These are phyloP conservation scores for western clawed frog (Xenopus tropicalis) DNA, from an alignment of 2,113 vertebrate species.

Conservation along the genomic window UCB_Xtro_10.0 CM004449.2:33908501-33909000, in stretches of 20 bases:
- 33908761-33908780: slow-evolving; percentile 1
- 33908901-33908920: slow-evolving; percentile 1
- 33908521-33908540: background rate
- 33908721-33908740: background rate
- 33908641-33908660: background rate
- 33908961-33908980: slow-evolving; percentile 16
- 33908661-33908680: slow-evolving; percentile 1
- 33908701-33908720: background rate
- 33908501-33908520: background rate
- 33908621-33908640: background rate
- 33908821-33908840: slow-evolving; percentile 1
- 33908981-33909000: slow-evolving; percentile 8
- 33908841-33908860: slow-evolving; percentile 2
- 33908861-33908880: slow-evolving; percentile 2
- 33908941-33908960: slow-evolving; percentile 9
- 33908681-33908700: background rate
- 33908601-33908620: background rate
- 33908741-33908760: slow-evolving; percentile 2
- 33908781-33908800: slow-evolving; percentile 16
- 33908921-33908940: slow-evolving; percentile 27
- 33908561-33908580: background rate
- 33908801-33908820: background rate
- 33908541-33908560: background rate
- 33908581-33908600: no score
- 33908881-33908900: background rate